Base-by-base conservation (phyloP, 2,113 vertebrate species). In the Amblyopsis rosae region DNA sequence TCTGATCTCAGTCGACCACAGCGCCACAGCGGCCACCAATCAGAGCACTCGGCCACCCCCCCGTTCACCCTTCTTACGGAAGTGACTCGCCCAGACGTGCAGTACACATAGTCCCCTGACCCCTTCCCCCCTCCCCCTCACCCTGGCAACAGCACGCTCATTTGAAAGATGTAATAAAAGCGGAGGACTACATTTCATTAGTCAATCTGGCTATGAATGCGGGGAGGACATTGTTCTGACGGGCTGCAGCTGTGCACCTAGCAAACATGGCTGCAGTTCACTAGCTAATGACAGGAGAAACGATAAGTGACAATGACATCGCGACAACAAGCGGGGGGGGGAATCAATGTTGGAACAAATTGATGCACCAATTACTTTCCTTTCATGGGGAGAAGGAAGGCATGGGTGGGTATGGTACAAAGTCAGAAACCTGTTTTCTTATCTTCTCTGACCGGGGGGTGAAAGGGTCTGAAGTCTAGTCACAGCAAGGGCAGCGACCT, bases 171-270 rank as follows among this genome's bases (percentile, higher is more conserved):
- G 66, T 73, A 89, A 86, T 80, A 85, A 82, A 87, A 78, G 71
- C 58, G 74, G 73, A 83, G 65, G 77, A 79, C 66, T 69, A 87
- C 86, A 91, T 88, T 88, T 83, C 79, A 80, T 92, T 86, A 89
- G 74, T 83, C 72, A 83, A 84, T 87, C 81, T 86, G 81, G 72
- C 33, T 19, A 54, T 56, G 76, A 83, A 73, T 80, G 82, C 67
- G 32, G 84, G 82, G 89, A 86, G 76, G 79, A 70, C 71, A 62
- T 82, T 82, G 82, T 86, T 90, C 76, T 89, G 91, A 93, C 79
- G 69, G 74, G 76, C 67, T 78, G 86, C 88, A 90, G 88, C 89
- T 87, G 90, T 80, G 87, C 77, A 82, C 84, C 86, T 87, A 79
- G 26, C 77, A 86, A 80, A 84, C 72, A 70, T 64, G 69, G 75